Evolutionary conservation across 1,140 invertebrate genomes (phyloP).

Genomic region (Danaus melanippus): DNA sequence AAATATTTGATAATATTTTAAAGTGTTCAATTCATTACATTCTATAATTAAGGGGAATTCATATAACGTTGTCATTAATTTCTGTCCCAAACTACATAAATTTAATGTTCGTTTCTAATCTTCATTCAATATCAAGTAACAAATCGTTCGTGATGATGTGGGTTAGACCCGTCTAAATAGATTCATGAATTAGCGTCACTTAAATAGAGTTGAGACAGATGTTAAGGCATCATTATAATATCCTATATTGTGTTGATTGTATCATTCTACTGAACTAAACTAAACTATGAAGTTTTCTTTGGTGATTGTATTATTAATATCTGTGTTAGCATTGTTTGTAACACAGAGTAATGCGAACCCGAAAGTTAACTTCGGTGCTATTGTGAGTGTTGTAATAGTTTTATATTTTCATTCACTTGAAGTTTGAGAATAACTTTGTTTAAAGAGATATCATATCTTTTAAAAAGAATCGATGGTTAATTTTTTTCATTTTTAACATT

Average conservation of each 20-base stretch:
- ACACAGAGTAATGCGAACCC: constrained; percentile 20
- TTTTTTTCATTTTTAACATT: too few relatives aligned
- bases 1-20: too few relatives aligned
- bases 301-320: constrained; percentile 28
- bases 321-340: constrained; percentile 26
- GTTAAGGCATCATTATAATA: constrained; percentile 2
- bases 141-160: background rate
- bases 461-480: too few relatives aligned
- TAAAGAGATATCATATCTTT: background rate
- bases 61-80: too few relatives aligned
- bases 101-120: too few relatives aligned
- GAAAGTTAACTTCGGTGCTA: constrained; percentile 24
- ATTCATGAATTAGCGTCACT: too few relatives aligned
- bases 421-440: background rate
- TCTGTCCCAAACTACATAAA: too few relatives aligned
- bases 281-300: constrained; percentile 24
- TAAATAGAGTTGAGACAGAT: too few relatives aligned
- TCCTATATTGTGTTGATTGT: constrained; percentile 1
- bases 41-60: too few relatives aligned
- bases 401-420: constrained; percentile 3
- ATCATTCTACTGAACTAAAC: constrained; percentile 1
- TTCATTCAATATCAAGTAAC: too few relatives aligned
- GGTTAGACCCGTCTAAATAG: too few relatives aligned
- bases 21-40: too few relatives aligned
- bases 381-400: constrained; percentile 28